Evolutionary conservation across 2,888 invertebrate genomes (phyloP).

Genomic region (Belgica antarctica): DNA sequence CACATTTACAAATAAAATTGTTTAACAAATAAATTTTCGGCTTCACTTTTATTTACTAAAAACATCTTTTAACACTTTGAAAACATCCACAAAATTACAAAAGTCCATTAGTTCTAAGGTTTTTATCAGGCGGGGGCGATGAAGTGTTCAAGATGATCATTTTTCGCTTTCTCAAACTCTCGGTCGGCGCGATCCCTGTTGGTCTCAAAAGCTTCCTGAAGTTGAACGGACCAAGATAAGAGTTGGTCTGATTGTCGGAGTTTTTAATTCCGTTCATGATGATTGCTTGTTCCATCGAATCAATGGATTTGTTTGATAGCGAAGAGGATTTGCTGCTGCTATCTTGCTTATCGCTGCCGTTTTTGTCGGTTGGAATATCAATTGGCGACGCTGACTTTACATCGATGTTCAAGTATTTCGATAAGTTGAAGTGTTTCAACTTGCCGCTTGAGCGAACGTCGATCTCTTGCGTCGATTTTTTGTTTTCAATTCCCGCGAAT

Average conservation of each 20-base stretch:
- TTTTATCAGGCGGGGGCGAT: slow-evolving; percentile 26
- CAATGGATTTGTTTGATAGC: slow-evolving; percentile 44
- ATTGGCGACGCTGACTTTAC: slow-evolving; percentile 32
- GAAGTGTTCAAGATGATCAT: slow-evolving; percentile 45
- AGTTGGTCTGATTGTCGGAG: slow-evolving; percentile 54
- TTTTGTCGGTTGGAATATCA: slow-evolving; percentile 25
- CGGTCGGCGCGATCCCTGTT: slow-evolving; percentile 64
- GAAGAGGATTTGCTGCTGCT: slow-evolving; percentile 35
- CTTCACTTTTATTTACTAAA: not conserved
- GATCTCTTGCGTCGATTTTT: not conserved
- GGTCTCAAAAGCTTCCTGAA: slow-evolving; percentile 66
- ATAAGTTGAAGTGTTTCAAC: slow-evolving; percentile 31
- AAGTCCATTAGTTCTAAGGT: slow-evolving; percentile 4
- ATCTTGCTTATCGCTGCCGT: slow-evolving; percentile 12
- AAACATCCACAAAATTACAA: slow-evolving; percentile 6
- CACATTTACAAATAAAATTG: not conserved
- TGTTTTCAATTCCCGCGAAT: slow-evolving; percentile 45
- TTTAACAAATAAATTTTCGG: not conserved
- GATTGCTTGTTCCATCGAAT: slow-evolving; percentile 47
- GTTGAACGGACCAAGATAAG: slow-evolving; percentile 65
- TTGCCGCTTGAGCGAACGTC: not conserved
- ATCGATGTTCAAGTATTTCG: slow-evolving; percentile 46
- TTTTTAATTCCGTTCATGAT: slow-evolving; percentile 46
- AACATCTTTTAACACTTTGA: too few relatives aligned
- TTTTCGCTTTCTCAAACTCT: slow-evolving; percentile 66